phyloP scores from a whole-genome alignment of 2,113 vertebrate genomes.

The Hemiscyllium ocellatum region DNA sequence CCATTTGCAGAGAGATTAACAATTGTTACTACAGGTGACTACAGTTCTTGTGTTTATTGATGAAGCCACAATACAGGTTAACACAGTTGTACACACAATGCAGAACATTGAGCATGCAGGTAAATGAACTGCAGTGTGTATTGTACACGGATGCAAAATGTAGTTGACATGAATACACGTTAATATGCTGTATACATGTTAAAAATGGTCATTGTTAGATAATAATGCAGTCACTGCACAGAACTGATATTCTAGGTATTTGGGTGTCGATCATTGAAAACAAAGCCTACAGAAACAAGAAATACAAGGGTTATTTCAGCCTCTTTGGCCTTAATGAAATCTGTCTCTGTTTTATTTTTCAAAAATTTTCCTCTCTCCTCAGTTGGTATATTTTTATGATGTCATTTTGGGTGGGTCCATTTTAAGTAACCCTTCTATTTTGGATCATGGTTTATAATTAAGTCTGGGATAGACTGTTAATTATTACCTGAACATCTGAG shows the following conservation, averaged over 20 bases:
- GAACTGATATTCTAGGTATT: not conserved
- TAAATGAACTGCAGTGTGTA: not conserved
- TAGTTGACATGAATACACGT: not conserved
- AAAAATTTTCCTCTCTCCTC: not conserved
- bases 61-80: not conserved
- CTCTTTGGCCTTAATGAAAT: not conserved
- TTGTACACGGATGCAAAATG: not conserved
- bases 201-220: not conserved
- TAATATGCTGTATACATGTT: not conserved
- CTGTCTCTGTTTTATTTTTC: not conserved
- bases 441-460: constrained; percentile 12
- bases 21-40: not conserved
- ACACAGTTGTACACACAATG: not conserved
- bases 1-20: not conserved
- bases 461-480: not conserved
- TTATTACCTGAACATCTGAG: constrained; percentile 7
- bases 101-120: not conserved
- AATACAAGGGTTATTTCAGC: not conserved
- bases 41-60: not conserved
- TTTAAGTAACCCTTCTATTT: not conserved
- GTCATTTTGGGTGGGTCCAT: not conserved
- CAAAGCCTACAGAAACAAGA: not conserved
- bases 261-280: not conserved
- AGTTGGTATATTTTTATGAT: not conserved
- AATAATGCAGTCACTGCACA: not conserved